These are phyloP conservation scores for Notodromas monacha DNA, from an alignment of 2,888 invertebrate species.

Conservation along the genomic window DNA sequence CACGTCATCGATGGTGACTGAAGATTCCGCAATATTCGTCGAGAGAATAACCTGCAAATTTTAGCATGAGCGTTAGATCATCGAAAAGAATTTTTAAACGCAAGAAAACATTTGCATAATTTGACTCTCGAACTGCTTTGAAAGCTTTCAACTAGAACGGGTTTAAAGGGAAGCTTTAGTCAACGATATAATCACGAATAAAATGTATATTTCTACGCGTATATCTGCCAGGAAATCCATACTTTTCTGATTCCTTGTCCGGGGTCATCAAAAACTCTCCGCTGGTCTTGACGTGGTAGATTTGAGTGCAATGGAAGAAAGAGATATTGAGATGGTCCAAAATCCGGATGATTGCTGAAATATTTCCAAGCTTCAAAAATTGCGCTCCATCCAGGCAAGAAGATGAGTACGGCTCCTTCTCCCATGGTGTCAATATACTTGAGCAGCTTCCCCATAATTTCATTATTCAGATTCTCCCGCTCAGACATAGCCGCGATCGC, in stretches of 20 bases:
- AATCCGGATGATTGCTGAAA: constrained; percentile 35
- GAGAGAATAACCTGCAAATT: constrained; percentile 39
- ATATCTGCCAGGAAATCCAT: too few species aligned
- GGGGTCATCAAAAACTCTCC: constrained; percentile 59
- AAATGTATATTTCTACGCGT: too few species aligned
- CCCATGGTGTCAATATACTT: constrained; percentile 21
- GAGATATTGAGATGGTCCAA: constrained; percentile 21
- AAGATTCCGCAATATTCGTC: constrained; percentile 93
- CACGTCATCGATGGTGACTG: constrained; percentile 90
- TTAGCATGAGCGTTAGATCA: constrained; percentile 9
- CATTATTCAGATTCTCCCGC: constrained; percentile 22
- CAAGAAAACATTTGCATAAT: too few species aligned
- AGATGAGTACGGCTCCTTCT: constrained; percentile 62
- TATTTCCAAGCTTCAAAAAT: constrained; percentile 69
- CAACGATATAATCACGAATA: too few species aligned
- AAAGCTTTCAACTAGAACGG: too few species aligned
- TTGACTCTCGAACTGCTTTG: too few species aligned
- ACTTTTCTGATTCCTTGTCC: constrained; percentile 54
- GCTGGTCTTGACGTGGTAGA: constrained; percentile 75
- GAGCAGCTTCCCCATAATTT: constrained; percentile 23
- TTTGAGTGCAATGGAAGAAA: constrained; percentile 86
- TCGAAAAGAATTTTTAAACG: too few species aligned
- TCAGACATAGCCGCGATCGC: too few species aligned
- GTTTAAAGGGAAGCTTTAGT: too few species aligned
- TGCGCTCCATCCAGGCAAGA: constrained; percentile 86